Conservation (phyloP, 2,797 vertebrate genomes). For the Liasis olivaceus region DNA sequence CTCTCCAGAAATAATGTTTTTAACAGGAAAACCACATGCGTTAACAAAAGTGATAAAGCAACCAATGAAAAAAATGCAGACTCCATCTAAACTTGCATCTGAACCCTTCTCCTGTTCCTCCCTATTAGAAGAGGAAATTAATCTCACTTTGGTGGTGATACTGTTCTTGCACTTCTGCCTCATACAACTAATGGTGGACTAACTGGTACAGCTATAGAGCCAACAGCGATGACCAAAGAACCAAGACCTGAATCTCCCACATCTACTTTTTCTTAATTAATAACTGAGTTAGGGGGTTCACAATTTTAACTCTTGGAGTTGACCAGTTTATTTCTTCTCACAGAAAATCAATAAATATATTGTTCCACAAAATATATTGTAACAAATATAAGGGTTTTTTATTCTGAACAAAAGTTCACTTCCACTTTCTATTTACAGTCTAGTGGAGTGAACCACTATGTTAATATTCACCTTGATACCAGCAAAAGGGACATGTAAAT, state of each 20-base stretch:
- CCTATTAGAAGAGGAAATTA: background rate
- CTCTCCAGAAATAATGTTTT: constrained; percentile 4
- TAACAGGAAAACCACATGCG: constrained; percentile 1
- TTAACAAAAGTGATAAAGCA: constrained; percentile 2
- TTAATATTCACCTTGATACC: background rate
- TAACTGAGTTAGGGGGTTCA: background rate
- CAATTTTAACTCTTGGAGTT: background rate
- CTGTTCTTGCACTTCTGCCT: background rate
- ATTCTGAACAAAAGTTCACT: background rate
- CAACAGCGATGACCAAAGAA: background rate
- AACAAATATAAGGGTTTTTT: background rate
- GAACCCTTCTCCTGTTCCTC: background rate
- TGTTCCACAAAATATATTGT: background rate
- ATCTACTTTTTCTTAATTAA: background rate
- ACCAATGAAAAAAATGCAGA: background rate
- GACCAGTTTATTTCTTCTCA: background rate
- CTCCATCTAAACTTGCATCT: background rate
- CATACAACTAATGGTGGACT: background rate
- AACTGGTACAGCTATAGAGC: background rate
- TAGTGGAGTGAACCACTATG: background rate
- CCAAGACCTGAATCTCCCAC: background rate
- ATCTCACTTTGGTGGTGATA: background rate
- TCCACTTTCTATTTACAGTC: background rate
- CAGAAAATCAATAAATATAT: background rate
- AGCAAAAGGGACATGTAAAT: background rate